These are phyloP conservation scores for Sula dactylatra DNA, from an alignment of 2,113 vertebrate species.

Conservation along the genomic window DNA sequence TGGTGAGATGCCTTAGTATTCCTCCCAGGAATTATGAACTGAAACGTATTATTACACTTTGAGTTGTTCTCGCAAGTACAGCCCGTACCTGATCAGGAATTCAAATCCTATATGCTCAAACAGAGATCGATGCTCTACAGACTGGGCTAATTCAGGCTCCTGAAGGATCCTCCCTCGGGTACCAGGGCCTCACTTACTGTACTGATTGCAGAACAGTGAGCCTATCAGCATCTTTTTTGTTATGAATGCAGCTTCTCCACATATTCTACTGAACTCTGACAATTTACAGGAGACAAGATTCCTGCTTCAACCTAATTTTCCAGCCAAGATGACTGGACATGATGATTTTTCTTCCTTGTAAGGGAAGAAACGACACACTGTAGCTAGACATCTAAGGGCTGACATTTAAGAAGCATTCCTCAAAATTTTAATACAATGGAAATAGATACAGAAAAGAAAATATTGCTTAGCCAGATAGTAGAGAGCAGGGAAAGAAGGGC, in stretches of 20 bases:
- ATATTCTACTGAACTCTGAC: not conserved
- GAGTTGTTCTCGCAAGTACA: not conserved
- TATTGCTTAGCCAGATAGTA: not conserved
- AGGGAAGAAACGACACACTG: not conserved
- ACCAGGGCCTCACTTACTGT: not conserved
- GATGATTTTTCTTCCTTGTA: not conserved
- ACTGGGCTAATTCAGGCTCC: not conserved
- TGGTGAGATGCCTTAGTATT: not conserved
- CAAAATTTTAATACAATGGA: not conserved
- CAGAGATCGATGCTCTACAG: not conserved
- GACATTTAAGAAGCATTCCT: not conserved
- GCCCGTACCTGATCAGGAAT: not conserved
- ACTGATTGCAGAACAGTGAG: not conserved
- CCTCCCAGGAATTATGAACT: not conserved
- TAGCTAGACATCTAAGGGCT: not conserved
- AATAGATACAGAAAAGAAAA: not conserved
- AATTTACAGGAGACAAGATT: not conserved
- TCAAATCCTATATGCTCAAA: not conserved
- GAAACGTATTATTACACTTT: not conserved
- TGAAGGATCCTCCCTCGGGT: not conserved
- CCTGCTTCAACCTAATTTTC: constrained; percentile 20
- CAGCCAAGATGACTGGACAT: not conserved
- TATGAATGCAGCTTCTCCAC: not conserved
- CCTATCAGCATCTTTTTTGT: not conserved
- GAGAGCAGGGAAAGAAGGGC: not conserved